These are phyloP conservation scores for Temnopleurus reevesii DNA, from an alignment of 53 echinoderm and acorn worm genomes.

Conservation along the genomic window DNA sequence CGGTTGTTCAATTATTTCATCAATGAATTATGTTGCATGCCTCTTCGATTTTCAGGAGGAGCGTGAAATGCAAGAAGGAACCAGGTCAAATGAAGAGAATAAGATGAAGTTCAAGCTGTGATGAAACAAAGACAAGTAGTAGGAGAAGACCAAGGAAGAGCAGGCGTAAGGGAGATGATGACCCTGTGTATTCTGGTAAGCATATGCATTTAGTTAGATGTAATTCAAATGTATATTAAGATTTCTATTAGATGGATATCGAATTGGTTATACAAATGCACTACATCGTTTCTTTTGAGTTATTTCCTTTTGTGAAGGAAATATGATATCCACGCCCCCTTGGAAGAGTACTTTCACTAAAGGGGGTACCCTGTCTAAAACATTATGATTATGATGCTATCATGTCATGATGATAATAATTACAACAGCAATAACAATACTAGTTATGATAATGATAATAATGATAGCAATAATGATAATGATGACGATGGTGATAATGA, in stretches of 20 bases:
- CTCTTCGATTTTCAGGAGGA: background rate
- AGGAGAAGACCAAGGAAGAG: constrained; percentile 2
- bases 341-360: too few relatives aligned
- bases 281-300: too few relatives aligned
- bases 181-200: constrained; percentile 48
- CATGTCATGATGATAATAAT: too few relatives aligned
- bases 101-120: background rate
- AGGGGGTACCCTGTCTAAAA: too few relatives aligned
- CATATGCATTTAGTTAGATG: background rate
- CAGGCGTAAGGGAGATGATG: background rate
- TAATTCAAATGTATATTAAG: background rate
- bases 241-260: background rate
- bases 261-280: background rate
- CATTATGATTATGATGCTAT: too few relatives aligned
- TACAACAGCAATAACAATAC: too few relatives aligned
- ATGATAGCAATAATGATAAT: too few relatives aligned
- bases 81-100: background rate
- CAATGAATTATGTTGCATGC: background rate
- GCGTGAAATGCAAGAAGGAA: background rate
- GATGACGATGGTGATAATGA: too few relatives aligned
- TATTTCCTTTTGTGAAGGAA: too few relatives aligned
- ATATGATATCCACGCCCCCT: too few relatives aligned
- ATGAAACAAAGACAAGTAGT: background rate
- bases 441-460: too few relatives aligned
- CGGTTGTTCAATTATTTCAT: background rate